Evolutionary conservation across 2,797 vertebrate genomes (phyloP).

Genomic region (Capromys pilorides): DNA sequence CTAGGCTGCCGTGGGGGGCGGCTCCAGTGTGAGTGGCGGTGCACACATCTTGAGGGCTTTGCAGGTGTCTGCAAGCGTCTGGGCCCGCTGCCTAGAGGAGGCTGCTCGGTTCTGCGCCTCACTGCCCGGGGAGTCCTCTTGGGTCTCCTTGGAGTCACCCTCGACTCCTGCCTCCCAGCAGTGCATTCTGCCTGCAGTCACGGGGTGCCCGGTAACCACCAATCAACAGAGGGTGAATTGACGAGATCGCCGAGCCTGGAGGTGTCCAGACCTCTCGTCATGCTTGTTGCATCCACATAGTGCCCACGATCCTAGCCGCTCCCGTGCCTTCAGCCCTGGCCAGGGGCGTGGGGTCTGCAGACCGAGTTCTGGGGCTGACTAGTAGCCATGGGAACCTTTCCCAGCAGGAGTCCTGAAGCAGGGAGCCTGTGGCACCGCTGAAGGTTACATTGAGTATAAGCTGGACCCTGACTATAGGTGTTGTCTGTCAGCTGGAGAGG

Average conservation of each 20-base stretch:
- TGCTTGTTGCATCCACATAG: background rate
- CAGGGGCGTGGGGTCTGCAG: too few relatives aligned
- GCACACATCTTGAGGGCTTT: background rate
- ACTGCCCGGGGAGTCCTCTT: background rate
- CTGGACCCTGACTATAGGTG: background rate
- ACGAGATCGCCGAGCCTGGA: background rate
- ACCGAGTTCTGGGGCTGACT: rapidly evolving
- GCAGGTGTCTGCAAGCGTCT: background rate
- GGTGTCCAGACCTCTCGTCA: rapidly evolving
- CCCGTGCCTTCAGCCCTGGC: too few relatives aligned
- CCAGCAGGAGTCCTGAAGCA: background rate
- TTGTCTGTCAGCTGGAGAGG: background rate
- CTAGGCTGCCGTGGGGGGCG: background rate
- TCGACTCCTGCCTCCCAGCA: background rate
- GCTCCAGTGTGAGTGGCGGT: background rate
- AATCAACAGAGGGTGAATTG: background rate
- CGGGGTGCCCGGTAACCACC: background rate
- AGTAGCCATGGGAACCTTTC: background rate
- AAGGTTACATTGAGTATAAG: background rate
- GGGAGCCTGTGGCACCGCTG: background rate
- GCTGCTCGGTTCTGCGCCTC: background rate
- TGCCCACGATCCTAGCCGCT: too few relatives aligned
- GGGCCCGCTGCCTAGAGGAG: background rate
- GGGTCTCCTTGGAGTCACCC: background rate
- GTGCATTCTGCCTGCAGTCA: too few relatives aligned